Percentiles rank a stretch among this genome's conserved stretches.
phyloP scores from a whole-genome alignment of 1,140 invertebrate species.

The Drosophila ambigua region DNA sequence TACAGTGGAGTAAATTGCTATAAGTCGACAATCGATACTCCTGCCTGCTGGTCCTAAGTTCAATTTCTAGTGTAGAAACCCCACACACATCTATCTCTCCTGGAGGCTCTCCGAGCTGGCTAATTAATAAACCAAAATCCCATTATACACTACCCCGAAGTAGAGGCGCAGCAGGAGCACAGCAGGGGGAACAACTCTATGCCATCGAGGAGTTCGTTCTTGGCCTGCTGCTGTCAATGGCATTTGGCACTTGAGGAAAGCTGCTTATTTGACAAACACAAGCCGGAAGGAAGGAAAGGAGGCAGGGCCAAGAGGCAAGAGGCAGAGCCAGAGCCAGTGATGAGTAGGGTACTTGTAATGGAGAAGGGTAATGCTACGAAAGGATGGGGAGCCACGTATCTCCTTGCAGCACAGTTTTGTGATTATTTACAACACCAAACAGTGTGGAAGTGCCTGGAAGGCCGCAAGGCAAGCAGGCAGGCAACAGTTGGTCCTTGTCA shows the following conservation, averaged over 20 bases:
- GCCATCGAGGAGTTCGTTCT: constrained; percentile 5
- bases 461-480: neutral
- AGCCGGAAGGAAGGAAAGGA: constrained; percentile 30
- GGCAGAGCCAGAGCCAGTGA: too few relatives aligned
- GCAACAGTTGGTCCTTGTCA: constrained; percentile 55
- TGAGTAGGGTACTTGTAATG: too few relatives aligned
- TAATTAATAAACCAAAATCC: constrained; percentile 60
- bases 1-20: too few relatives aligned
- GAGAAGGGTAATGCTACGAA: too few relatives aligned
- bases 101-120: constrained; percentile 11
- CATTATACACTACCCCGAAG: constrained; percentile 36
- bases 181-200: neutral
- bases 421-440: constrained; percentile 57
- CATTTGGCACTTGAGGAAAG: constrained; percentile 59
- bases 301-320: neutral
- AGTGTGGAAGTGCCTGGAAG: neutral
- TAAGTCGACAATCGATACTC: neutral
- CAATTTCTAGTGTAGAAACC: constrained; percentile 36
- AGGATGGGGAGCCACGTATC: constrained; percentile 1
- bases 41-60: constrained; percentile 19
- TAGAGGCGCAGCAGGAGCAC: neutral
- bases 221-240: constrained; percentile 33
- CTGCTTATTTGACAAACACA: constrained; percentile 59
- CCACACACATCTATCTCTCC: neutral
- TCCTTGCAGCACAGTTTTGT: constrained; percentile 45